phyloP scores from a whole-genome alignment of 2,113 vertebrate genomes.

The Picathartes gymnocephalus region DNA sequence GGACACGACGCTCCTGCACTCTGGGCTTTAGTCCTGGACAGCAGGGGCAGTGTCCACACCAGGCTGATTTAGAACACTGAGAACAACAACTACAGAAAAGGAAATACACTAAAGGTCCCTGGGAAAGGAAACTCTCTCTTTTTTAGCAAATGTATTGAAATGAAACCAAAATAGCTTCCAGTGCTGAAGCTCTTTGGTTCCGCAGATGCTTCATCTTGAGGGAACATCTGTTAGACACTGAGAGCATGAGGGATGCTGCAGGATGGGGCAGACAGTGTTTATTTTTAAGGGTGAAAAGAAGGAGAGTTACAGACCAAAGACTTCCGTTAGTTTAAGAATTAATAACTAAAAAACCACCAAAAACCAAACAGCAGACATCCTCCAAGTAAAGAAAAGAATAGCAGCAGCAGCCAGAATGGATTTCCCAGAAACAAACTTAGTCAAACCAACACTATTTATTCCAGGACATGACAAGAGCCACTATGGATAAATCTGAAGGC shows the following conservation, averaged over 20 bases:
- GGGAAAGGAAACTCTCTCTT: not conserved
- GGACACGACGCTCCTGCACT: not conserved
- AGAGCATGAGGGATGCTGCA: not conserved
- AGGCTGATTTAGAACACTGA: not conserved
- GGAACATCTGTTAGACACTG: not conserved
- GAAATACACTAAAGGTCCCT: not conserved
- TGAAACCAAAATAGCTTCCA: not conserved
- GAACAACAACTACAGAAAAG: not conserved
- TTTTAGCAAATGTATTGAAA: not conserved
- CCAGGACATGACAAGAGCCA: not conserved
- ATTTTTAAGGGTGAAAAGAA: not conserved
- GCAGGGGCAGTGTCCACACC: not conserved
- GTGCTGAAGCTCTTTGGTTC: not conserved
- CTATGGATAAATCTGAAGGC: not conserved
- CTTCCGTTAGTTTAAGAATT: not conserved
- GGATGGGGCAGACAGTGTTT: not conserved
- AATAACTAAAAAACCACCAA: not conserved
- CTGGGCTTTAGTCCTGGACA: not conserved
- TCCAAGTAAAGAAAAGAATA: not conserved
- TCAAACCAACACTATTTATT: not conserved
- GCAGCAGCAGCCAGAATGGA: not conserved
- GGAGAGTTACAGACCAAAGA: not conserved
- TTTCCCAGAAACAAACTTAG: not conserved
- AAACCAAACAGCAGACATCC: not conserved
- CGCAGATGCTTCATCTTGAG: not conserved